Conservation (phyloP, 2,888 invertebrate genomes). For the Prenolepis imparis region DNA sequence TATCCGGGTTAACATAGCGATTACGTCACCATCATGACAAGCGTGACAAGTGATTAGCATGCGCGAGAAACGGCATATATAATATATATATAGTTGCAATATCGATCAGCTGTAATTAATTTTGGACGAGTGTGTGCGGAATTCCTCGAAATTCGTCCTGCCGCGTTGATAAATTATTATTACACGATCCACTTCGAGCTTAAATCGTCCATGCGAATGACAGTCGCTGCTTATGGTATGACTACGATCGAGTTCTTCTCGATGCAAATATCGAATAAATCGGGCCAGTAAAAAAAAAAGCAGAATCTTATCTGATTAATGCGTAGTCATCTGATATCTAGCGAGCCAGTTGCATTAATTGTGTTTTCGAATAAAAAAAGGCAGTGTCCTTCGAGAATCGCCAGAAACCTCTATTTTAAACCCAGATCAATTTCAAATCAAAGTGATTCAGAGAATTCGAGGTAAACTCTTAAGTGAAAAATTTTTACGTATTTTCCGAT, state of each 20-base stretch:
- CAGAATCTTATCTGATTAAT: background rate
- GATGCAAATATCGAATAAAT: slow-evolving; percentile 21
- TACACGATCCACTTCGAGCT: slow-evolving; percentile 4
- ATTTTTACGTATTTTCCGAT: slow-evolving; percentile 23
- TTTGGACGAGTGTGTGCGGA: background rate
- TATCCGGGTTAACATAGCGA: slow-evolving; percentile 5
- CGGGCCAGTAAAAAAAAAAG: slow-evolving; percentile 9
- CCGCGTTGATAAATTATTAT: slow-evolving; percentile 17
- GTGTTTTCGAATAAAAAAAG: background rate
- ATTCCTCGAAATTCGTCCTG: slow-evolving; percentile 10
- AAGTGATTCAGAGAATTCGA: slow-evolving; percentile 3
- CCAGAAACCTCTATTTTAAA: background rate
- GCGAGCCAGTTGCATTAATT: background rate
- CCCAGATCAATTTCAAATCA: background rate
- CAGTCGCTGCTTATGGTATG: background rate
- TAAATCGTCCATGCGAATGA: background rate
- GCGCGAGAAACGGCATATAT: background rate
- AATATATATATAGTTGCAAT: background rate
- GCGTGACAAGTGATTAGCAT: background rate
- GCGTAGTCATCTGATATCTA: background rate
- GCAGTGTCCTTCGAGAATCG: background rate
- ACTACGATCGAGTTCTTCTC: background rate
- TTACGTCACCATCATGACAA: slow-evolving; percentile 5
- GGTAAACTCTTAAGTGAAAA: background rate
- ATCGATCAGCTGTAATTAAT: slow-evolving; percentile 15